A percentile compares a stretch with the other conserved stretches of the same genome.
Evolutionary conservation across 2,888 invertebrate species (phyloP).

Genomic region (Aleiodes leptofemur): DNA sequence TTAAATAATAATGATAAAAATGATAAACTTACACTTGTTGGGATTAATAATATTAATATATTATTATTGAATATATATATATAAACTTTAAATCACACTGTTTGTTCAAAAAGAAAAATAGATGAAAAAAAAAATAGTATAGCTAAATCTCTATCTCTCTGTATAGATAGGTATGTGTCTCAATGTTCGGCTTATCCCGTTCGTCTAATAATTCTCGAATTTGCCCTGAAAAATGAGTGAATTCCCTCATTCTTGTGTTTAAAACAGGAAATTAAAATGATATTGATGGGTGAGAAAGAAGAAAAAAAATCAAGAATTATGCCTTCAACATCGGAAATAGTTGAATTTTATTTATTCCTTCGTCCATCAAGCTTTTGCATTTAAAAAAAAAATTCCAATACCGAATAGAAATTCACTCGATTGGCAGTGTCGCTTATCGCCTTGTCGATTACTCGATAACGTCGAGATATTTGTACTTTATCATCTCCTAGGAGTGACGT

Average conservation of each 20-base stretch:
- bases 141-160: conserved; percentile 65
- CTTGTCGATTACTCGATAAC: conserved; percentile 10
- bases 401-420: background rate
- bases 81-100: conserved; percentile 71
- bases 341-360: background rate
- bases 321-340: background rate
- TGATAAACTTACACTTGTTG: conserved; percentile 68
- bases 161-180: conserved; percentile 68
- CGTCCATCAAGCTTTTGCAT: conserved; percentile 3
- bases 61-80: conserved; percentile 64
- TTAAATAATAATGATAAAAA: conserved; percentile 61
- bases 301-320: background rate
- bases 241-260: background rate
- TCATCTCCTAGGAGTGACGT: conserved; percentile 7
- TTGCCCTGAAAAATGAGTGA: background rate
- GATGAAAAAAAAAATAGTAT: conserved; percentile 54
- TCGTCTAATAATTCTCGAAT: conserved; percentile 12
- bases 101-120: conserved; percentile 69
- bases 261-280: background rate
- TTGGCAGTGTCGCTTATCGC: conserved; percentile 26
- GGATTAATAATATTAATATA: conserved; percentile 69
- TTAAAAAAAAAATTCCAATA: background rate
- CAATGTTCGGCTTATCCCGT: conserved; percentile 65
- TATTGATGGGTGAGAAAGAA: background rate
- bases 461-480: background rate